These are phyloP conservation scores for Plebejus anna DNA, from an alignment of 2,888 invertebrate genomes.

Conservation along the genomic window DNA sequence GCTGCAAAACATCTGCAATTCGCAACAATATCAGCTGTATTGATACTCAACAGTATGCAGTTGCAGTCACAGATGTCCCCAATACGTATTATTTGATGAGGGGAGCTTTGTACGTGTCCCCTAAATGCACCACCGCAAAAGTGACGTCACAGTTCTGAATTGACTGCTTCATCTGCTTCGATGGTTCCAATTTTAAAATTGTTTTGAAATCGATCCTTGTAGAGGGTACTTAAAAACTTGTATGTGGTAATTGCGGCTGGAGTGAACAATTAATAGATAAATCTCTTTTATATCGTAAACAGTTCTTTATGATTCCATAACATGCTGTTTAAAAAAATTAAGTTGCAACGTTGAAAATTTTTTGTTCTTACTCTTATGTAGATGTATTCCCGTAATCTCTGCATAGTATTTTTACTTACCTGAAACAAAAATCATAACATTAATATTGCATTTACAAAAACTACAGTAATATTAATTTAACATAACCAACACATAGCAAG, in stretches of 20 bases:
- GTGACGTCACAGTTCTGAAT: neutral
- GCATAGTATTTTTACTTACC: conserved; percentile 50
- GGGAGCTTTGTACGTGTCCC: conserved; percentile 7
- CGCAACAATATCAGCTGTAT: conserved; percentile 2
- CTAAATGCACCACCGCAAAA: neutral
- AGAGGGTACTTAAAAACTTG: neutral
- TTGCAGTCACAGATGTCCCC: neutral
- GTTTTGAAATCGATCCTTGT: neutral
- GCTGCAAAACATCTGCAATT: conserved; percentile 9
- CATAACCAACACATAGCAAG: neutral
- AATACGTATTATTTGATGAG: neutral
- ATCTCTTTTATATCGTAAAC: too few relatives aligned
- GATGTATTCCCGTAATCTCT: neutral
- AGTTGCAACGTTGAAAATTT: neutral
- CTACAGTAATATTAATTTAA: neutral
- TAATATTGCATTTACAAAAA: neutral
- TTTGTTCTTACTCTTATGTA: neutral
- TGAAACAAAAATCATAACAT: conserved; percentile 56
- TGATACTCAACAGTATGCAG: neutral
- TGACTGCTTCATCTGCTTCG: neutral
- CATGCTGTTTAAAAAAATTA: too few relatives aligned
- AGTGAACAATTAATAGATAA: too few relatives aligned
- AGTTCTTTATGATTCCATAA: too few relatives aligned
- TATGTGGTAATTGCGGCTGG: too few relatives aligned
- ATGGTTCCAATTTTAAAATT: neutral